Percentiles rank a stretch among this genome's conserved stretches.
These are phyloP conservation scores for Dolichotis patagonum DNA, from an alignment of 2,113 vertebrate genomes.

Conservation along the genomic window DNA sequence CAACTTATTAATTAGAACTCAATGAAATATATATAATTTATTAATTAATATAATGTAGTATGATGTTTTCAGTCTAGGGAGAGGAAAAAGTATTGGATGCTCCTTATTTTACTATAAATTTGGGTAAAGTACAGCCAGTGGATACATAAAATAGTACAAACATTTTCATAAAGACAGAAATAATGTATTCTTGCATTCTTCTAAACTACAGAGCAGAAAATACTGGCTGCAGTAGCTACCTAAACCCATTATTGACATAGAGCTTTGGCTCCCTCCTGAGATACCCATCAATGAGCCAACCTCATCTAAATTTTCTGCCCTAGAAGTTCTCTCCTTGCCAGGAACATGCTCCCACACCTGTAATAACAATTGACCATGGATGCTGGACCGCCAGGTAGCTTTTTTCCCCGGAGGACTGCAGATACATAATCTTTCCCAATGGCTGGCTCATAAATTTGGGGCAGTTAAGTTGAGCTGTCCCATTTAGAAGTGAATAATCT, in stretches of 20 bases:
- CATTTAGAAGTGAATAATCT: slow-evolving; percentile 79
- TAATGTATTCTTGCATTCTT: not conserved
- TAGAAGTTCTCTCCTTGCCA: slow-evolving; percentile 56
- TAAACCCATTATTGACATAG: not conserved
- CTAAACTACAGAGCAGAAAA: slow-evolving; percentile 36
- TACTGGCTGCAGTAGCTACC: not conserved
- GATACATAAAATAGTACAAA: not conserved
- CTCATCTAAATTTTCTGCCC: slow-evolving; percentile 62
- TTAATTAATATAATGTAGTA: not conserved
- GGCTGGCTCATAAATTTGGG: slow-evolving; percentile 75
- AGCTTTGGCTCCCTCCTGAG: slow-evolving; percentile 6
- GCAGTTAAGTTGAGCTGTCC: slow-evolving; percentile 69
- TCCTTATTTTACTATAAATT: slow-evolving; percentile 34
- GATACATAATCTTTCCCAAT: slow-evolving; percentile 61
- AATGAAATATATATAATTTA: not conserved
- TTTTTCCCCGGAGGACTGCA: slow-evolving; percentile 54
- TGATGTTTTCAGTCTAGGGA: slow-evolving; percentile 1
- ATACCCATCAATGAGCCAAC: slow-evolving; percentile 38
- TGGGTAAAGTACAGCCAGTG: not conserved
- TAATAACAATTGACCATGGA: slow-evolving; percentile 73
- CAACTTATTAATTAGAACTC: not conserved
- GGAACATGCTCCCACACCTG: slow-evolving; percentile 66
- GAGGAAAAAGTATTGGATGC: not conserved
- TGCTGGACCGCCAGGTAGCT: slow-evolving; percentile 63
- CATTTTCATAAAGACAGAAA: slow-evolving; percentile 22